These are phyloP conservation scores for Strigamia crassipes DNA, from an alignment of 2,888 invertebrate species.

Conservation along the genomic window DNA sequence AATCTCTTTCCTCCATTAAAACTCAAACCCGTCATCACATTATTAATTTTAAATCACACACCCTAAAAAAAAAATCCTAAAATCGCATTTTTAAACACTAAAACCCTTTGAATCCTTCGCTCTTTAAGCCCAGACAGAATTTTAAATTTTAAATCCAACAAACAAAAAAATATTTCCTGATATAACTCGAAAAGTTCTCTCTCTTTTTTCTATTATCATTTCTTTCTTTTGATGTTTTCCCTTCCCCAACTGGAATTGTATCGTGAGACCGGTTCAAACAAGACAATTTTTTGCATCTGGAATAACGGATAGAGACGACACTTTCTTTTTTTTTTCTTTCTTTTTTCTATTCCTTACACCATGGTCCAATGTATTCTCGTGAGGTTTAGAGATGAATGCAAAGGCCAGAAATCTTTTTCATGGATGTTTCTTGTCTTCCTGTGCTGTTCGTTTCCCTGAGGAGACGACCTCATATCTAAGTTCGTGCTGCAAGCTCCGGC, in stretches of 20 bases:
- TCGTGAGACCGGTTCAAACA: background rate
- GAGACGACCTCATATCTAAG: constrained; percentile 30
- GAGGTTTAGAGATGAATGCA: constrained; percentile 30
- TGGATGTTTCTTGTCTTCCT: constrained; percentile 34
- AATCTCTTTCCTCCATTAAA: too few relatives aligned
- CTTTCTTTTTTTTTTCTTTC: background rate
- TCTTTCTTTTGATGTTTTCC: background rate
- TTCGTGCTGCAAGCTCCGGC: background rate
- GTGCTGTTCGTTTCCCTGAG: background rate
- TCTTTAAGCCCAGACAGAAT: background rate
- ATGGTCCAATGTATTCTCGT: constrained; percentile 15
- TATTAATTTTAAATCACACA: too few relatives aligned
- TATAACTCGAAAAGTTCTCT: background rate
- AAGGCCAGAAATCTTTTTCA: constrained; percentile 34
- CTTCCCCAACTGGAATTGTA: background rate
- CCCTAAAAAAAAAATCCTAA: too few relatives aligned
- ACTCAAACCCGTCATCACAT: too few relatives aligned
- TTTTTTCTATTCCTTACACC: background rate
- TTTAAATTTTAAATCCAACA: background rate
- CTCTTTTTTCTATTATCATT: constrained; percentile 16
- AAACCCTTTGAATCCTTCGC: background rate
- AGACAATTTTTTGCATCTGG: background rate
- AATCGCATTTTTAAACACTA: too few relatives aligned
- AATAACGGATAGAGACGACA: constrained; percentile 20
- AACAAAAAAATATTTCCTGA: background rate